A percentile compares a stretch with the other conserved stretches of the same genome.
These are phyloP conservation scores for Eledona agricola DNA, from an alignment of 2,888 invertebrate genomes.

Conservation along the genomic window DNA sequence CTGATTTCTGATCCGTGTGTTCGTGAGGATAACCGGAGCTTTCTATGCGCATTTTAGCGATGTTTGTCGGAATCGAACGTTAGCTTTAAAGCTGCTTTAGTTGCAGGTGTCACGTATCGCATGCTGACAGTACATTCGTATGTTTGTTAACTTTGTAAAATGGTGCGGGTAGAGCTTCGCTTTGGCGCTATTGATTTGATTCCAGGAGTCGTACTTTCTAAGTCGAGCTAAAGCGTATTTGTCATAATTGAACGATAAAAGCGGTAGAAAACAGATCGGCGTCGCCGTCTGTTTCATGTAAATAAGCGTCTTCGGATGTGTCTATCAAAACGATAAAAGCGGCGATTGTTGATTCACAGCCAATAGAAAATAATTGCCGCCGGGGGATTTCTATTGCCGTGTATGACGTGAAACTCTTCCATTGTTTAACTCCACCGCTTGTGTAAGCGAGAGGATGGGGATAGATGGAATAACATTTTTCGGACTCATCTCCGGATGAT, in stretches of 20 bases:
- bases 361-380: conserved; percentile 24
- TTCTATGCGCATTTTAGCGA: too few relatives aligned
- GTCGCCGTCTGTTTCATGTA: conserved; percentile 29
- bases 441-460: too few relatives aligned
- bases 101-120: too few relatives aligned
- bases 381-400: conserved; percentile 3
- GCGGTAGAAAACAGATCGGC: conserved; percentile 26
- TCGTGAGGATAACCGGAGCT: too few relatives aligned
- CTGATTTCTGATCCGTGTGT: too few relatives aligned
- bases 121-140: too few relatives aligned
- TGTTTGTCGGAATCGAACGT: too few relatives aligned
- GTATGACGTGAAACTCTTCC: conserved; percentile 21
- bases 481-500: conserved; percentile 30
- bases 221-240: conserved; percentile 28
- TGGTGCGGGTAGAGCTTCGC: too few relatives aligned
- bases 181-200: too few relatives aligned
- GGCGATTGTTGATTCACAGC: conserved; percentile 23
- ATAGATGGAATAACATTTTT: conserved; percentile 15
- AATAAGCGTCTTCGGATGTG: conserved; percentile 24
- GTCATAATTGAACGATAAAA: conserved; percentile 27
- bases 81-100: too few relatives aligned
- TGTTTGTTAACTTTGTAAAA: too few relatives aligned
- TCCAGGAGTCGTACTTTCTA: too few relatives aligned
- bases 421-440: conserved; percentile 22
- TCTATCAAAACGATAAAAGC: conserved; percentile 28